Evolutionary conservation across 2,888 invertebrate species (phyloP).

Genomic region (Beris chalybata): DNA sequence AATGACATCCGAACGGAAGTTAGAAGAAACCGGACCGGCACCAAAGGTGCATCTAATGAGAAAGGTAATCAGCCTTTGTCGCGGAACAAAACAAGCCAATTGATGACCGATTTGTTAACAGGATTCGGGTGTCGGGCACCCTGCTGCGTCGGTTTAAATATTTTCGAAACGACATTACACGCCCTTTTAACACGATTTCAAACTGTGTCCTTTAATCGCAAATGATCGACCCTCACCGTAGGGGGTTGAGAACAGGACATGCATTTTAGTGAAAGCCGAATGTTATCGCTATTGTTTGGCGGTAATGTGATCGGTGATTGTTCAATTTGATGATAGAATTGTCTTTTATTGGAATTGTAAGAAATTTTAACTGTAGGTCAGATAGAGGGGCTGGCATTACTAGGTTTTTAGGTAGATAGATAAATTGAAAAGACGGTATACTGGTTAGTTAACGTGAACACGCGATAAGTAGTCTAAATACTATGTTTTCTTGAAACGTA

Average conservation of each 20-base stretch:
- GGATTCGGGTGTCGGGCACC: slow-evolving; percentile 28
- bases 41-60: slow-evolving; percentile 13
- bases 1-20: slow-evolving; percentile 15
- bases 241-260: slow-evolving; percentile 31
- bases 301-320: slow-evolving; percentile 36
- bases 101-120: slow-evolving; percentile 26
- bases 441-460: too few species aligned
- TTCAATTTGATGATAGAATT: slow-evolving; percentile 29
- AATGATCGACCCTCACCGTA: slow-evolving; percentile 29
- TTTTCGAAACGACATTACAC: slow-evolving; percentile 35
- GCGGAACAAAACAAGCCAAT: slow-evolving; percentile 27
- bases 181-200: slow-evolving; percentile 36
- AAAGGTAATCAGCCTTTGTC: slow-evolving; percentile 7
- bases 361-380: too few species aligned
- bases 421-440: too few species aligned
- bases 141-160: slow-evolving; percentile 33
- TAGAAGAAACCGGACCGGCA: slow-evolving; percentile 5
- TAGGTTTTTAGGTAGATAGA: too few species aligned
- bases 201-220: slow-evolving; percentile 31
- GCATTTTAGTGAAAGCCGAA: slow-evolving; percentile 8
- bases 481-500: too few species aligned
- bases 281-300: slow-evolving; percentile 31
- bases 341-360: too few species aligned
- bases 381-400: too few species aligned
- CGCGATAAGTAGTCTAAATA: too few species aligned